phyloP scores from a whole-genome alignment of 2,888 invertebrate species.

The Lordiphosa andalusiaca region DNA sequence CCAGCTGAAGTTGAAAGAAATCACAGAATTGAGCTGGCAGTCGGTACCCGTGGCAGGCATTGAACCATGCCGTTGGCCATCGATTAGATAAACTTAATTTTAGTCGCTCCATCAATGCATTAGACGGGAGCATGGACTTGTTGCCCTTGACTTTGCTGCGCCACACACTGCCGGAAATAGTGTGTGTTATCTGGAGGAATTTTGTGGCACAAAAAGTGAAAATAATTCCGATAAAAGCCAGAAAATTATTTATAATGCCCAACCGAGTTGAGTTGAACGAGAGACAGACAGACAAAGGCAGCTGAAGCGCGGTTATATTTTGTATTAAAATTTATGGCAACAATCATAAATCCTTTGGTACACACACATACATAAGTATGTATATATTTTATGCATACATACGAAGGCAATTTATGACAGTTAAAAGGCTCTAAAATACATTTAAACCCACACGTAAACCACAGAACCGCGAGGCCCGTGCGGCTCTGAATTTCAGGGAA shows the following conservation, averaged over 20 bases:
- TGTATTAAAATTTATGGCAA: conserved; percentile 64
- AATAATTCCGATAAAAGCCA: conserved; percentile 55
- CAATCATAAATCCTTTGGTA: conserved; percentile 52
- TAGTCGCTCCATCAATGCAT: conserved; percentile 40
- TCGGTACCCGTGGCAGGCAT: conserved; percentile 15
- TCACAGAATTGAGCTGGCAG: conserved; percentile 19
- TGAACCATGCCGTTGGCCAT: conserved; percentile 43
- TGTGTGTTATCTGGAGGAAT: conserved; percentile 47
- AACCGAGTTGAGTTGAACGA: conserved; percentile 15
- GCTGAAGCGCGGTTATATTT: conserved; percentile 39
- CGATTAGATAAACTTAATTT: conserved; percentile 75
- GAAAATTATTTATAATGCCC: conserved; percentile 66
- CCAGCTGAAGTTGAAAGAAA: conserved; percentile 31
- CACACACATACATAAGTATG: conserved; percentile 8
- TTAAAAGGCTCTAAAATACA: conserved; percentile 39
- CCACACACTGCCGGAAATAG: conserved; percentile 51
- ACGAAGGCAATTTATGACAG: conserved; percentile 7
- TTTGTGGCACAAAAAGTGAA: conserved; percentile 51
- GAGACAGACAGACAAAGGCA: conserved; percentile 11
- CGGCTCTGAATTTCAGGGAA: conserved; percentile 2
- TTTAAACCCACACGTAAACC: conserved; percentile 17
- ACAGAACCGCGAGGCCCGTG: conserved; percentile 16
- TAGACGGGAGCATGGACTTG: conserved; percentile 17
- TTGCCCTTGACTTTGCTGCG: conserved; percentile 64
- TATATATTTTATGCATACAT: no score